These are phyloP conservation scores for Diadromus collaris DNA, from an alignment of 2,888 invertebrate species.

Conservation along the genomic window DNA sequence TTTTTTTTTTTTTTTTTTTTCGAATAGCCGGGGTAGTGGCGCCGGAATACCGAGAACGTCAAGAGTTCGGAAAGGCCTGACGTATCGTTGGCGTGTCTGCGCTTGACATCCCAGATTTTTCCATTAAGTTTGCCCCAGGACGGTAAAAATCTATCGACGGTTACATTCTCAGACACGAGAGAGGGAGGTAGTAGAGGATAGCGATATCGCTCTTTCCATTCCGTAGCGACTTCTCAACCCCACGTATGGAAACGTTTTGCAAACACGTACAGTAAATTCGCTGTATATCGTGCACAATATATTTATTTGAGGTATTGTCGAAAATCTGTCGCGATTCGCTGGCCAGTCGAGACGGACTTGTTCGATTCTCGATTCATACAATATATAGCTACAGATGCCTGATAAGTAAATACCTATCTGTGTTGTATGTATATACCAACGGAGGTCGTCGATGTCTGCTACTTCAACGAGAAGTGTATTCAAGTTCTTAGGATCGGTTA, in stretches of 20 bases:
- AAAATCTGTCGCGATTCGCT: conserved; percentile 16
- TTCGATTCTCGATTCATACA: neutral
- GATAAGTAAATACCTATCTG: neutral
- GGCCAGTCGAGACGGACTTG: conserved; percentile 1
- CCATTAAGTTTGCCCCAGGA: conserved; percentile 78
- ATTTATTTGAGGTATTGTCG: conserved; percentile 25
- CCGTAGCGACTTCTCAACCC: conserved; percentile 44
- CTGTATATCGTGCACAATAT: conserved; percentile 13
- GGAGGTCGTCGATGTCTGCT: conserved; percentile 11
- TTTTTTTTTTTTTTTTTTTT: too few species aligned
- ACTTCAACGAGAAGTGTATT: conserved; percentile 66
- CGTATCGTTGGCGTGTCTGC: conserved; percentile 78
- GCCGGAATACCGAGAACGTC: conserved; percentile 16
- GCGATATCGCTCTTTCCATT: conserved; percentile 21
- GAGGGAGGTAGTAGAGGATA: conserved; percentile 27
- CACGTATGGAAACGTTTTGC: conserved; percentile 29
- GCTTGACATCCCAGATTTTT: conserved; percentile 79
- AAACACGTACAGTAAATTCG: conserved; percentile 38
- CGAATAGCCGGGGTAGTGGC: neutral
- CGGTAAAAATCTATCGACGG: conserved; percentile 78
- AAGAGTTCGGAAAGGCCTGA: conserved; percentile 72
- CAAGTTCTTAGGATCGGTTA: conserved; percentile 74
- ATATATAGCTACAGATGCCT: neutral
- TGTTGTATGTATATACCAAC: neutral
- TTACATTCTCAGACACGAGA: conserved; percentile 69